Evolutionary conservation across 2,113 vertebrate genomes (phyloP).

Genomic region (Nymphicus hollandicus): DNA sequence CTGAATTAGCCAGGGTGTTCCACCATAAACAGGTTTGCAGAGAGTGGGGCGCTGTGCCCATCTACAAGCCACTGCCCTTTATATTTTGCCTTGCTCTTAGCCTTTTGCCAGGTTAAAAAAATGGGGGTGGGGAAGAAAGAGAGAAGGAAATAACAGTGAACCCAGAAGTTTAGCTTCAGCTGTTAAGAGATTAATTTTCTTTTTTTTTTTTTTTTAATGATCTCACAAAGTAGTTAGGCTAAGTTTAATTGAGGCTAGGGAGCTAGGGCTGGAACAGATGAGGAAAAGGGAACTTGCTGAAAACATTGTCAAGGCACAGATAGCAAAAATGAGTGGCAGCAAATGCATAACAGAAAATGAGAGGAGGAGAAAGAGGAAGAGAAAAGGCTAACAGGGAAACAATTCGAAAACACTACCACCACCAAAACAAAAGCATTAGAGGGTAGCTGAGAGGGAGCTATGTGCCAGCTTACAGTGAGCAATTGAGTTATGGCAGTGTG

Average conservation of each 20-base stretch:
- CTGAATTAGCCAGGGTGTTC: neutral
- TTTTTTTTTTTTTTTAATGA: neutral
- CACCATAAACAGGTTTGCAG: neutral
- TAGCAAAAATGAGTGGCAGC: neutral
- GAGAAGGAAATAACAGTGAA: neutral
- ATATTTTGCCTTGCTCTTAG: neutral
- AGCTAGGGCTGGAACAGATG: neutral
- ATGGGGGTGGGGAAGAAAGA: neutral
- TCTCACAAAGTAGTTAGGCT: neutral
- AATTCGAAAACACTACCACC: slow-evolving; percentile 3
- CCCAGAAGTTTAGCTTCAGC: neutral
- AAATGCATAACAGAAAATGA: slow-evolving; percentile 29
- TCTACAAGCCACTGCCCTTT: neutral
- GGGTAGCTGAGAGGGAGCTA: neutral
- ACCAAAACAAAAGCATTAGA: neutral
- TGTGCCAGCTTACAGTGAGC: neutral
- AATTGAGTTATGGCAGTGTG: neutral
- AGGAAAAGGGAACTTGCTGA: slow-evolving; percentile 41
- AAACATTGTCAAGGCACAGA: slow-evolving; percentile 5
- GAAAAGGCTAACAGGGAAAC: neutral
- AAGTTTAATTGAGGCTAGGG: slow-evolving; percentile 8
- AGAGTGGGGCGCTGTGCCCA: neutral
- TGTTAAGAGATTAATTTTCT: neutral
- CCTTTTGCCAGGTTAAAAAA: neutral
- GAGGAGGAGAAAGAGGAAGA: slow-evolving; percentile 1